Evolutionary conservation across 1,140 invertebrate species (phyloP).

Genomic region (Hydropsyche tenuis): DNA sequence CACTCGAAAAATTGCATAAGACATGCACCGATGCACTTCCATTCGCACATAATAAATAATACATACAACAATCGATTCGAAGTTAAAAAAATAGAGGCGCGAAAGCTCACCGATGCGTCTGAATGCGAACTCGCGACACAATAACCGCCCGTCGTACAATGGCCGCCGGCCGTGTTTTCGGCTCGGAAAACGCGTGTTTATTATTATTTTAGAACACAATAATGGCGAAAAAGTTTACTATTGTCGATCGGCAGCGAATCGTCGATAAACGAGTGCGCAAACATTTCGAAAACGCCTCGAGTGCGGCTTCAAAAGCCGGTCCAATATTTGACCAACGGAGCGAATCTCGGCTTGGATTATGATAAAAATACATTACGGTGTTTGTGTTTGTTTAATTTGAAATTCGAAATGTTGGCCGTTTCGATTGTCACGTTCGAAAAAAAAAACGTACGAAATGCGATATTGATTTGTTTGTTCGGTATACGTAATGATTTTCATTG

Average conservation of each 20-base stretch:
- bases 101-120: background rate
- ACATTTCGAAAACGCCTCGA: constrained; percentile 29
- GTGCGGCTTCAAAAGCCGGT: background rate
- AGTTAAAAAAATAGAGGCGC: background rate
- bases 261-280: constrained; percentile 21
- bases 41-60: background rate
- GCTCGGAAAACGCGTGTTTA: too few relatives aligned
- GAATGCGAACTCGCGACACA: background rate
- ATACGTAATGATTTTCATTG: too few relatives aligned
- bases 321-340: background rate
- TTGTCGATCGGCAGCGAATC: too few relatives aligned
- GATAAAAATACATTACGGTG: constrained; percentile 1
- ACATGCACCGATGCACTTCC: constrained; percentile 37
- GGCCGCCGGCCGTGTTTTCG: too few relatives aligned
- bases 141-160: too few relatives aligned
- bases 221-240: too few relatives aligned
- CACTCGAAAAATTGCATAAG: constrained; percentile 45
- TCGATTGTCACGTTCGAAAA: too few relatives aligned
- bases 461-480: too few relatives aligned
- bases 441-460: too few relatives aligned
- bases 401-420: too few relatives aligned
- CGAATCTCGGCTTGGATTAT: background rate
- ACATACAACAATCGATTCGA: background rate
- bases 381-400: background rate
- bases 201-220: constrained; percentile 9